Evolutionary conservation across 2,888 invertebrate genomes (phyloP).

Genomic region (Pollenia angustigena): DNA sequence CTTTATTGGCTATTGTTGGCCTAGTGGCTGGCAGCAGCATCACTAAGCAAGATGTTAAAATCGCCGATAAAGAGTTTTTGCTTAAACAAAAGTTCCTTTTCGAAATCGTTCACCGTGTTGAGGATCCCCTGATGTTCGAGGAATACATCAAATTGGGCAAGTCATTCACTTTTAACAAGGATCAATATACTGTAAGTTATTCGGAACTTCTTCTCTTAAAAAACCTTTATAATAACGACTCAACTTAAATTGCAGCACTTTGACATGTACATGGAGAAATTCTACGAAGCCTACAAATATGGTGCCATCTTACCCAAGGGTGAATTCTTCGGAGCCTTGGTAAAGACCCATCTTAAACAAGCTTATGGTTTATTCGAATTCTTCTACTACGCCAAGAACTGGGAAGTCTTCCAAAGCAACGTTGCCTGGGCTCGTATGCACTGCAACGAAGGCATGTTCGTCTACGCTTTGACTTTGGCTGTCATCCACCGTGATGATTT

Average conservation of each 20-base stretch:
- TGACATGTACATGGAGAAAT: conserved; percentile 76
- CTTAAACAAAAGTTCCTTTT: conserved; percentile 76
- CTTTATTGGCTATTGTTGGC: conserved; percentile 79
- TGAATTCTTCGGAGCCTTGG: conserved; percentile 85
- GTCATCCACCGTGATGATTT: conserved; percentile 87
- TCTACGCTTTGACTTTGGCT: conserved; percentile 87
- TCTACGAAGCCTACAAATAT: conserved; percentile 73
- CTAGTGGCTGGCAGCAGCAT: conserved; percentile 75
- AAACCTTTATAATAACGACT: background rate
- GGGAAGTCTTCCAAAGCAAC: conserved; percentile 88
- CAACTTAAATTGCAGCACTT: conserved; percentile 73
- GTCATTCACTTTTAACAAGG: conserved; percentile 69
- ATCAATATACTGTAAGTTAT: conserved; percentile 65
- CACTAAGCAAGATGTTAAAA: conserved; percentile 60
- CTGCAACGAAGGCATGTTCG: conserved; percentile 88
- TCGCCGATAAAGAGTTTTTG: conserved; percentile 75
- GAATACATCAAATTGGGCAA: conserved; percentile 75
- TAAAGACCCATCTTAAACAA: conserved; percentile 85
- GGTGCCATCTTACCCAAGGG: conserved; percentile 85
- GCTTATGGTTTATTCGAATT: conserved; percentile 86
- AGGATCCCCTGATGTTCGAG: conserved; percentile 75
- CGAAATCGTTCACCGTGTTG: conserved; percentile 74
- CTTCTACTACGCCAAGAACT: conserved; percentile 88
- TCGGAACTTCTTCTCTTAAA: background rate
- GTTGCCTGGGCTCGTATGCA: conserved; percentile 88